These are phyloP conservation scores for Heteromyza rotundicornis DNA, from an alignment of 2,888 invertebrate species.

Conservation along the genomic window DNA sequence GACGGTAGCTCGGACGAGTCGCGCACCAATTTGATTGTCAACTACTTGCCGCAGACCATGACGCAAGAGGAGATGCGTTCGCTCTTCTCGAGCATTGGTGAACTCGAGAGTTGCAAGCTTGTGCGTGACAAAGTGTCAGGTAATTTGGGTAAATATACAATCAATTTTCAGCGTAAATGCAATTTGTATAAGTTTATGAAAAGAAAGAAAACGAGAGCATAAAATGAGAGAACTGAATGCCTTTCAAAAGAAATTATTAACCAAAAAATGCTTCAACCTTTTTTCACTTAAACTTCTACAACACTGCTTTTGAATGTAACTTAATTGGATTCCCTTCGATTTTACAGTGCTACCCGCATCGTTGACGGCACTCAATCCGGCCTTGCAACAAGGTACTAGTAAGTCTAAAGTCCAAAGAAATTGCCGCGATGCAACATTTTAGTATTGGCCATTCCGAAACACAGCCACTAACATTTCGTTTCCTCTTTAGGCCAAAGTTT, in stretches of 20 bases:
- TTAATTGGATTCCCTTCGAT: too few relatives aligned
- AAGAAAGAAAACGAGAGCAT: too few relatives aligned
- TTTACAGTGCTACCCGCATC: conserved; percentile 59
- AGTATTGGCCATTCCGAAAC: conserved; percentile 7
- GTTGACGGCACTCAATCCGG: conserved; percentile 61
- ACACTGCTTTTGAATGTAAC: too few relatives aligned
- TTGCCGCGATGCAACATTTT: conserved; percentile 15
- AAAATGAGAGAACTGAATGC: too few relatives aligned
- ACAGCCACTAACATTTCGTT: not conserved
- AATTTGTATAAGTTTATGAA: not conserved
- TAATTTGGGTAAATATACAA: conserved; percentile 63
- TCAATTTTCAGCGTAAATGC: too few relatives aligned
- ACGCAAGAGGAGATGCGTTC: conserved; percentile 95
- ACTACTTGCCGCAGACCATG: conserved; percentile 93
- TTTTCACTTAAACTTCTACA: too few relatives aligned
- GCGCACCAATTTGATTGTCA: conserved; percentile 93
- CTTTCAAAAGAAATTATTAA: too few relatives aligned
- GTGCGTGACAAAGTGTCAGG: conserved; percentile 96
- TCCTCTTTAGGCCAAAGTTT: conserved; percentile 93
- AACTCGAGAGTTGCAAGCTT: conserved; percentile 96
- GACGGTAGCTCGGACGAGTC: conserved; percentile 87
- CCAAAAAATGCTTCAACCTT: too few relatives aligned
- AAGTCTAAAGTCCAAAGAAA: conserved; percentile 16
- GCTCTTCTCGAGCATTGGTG: conserved; percentile 92
- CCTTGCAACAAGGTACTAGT: conserved; percentile 59